A percentile compares a stretch with the other conserved stretches of the same genome.
Conservation (phyloP, 2,888 invertebrate species). For the Hyalella azteca region DNA sequence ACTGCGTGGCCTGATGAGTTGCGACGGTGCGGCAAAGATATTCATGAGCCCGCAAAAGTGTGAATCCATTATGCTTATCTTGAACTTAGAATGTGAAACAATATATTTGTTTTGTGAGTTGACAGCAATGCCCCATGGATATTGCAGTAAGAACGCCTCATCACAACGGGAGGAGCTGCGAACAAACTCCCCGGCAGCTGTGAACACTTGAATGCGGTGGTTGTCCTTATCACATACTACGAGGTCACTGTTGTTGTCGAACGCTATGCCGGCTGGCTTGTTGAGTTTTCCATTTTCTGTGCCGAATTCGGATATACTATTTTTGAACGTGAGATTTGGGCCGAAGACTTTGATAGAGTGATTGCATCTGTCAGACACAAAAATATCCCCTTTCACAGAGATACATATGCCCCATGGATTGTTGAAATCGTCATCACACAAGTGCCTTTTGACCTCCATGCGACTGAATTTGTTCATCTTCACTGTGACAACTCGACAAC, state of each 20-base stretch:
- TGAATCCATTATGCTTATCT: slow-evolving; percentile 82
- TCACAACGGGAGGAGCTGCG: slow-evolving; percentile 90
- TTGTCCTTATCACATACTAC: slow-evolving; percentile 96
- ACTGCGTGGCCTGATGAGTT: slow-evolving; percentile 70
- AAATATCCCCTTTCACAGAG: slow-evolving; percentile 78
- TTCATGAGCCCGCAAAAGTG: slow-evolving; percentile 70
- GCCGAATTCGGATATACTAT: slow-evolving; percentile 78
- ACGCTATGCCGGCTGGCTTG: slow-evolving; percentile 86
- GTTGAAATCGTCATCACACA: slow-evolving; percentile 63
- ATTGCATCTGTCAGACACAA: slow-evolving; percentile 78
- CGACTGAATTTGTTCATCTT: background rate
- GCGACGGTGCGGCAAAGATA: background rate
- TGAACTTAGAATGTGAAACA: slow-evolving; percentile 78
- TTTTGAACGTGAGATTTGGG: slow-evolving; percentile 72
- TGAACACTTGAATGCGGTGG: slow-evolving; percentile 89
- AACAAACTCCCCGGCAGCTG: slow-evolving; percentile 77
- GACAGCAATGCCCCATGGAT: slow-evolving; percentile 95
- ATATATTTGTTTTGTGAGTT: slow-evolving; percentile 81
- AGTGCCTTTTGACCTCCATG: background rate
- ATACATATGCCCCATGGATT: slow-evolving; percentile 80
- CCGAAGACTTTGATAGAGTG: slow-evolving; percentile 75
- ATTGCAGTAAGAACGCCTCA: slow-evolving; percentile 87
- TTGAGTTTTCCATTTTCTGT: slow-evolving; percentile 86
- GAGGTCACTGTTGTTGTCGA: slow-evolving; percentile 75
- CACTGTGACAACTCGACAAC: background rate